A percentile compares a stretch with the other conserved stretches of the same genome.
Evolutionary conservation across 2,113 vertebrate species (phyloP).

Genomic region (Phalacrocorax brasilianus): DNA sequence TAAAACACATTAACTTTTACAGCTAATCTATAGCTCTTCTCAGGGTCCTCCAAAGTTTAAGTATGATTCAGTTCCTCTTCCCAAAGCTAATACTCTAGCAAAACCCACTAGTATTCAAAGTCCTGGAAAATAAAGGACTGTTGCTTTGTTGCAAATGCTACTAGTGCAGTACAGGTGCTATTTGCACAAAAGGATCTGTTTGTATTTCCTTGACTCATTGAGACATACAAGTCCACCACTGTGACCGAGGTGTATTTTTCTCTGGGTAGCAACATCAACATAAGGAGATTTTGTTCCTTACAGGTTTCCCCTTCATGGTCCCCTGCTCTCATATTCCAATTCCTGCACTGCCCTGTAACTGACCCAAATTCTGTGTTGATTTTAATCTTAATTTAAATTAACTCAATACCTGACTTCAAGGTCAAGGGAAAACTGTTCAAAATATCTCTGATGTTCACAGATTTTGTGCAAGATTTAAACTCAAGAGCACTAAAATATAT

Average conservation of each 20-base stretch:
- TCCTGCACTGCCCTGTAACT: not conserved
- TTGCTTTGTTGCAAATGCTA: not conserved
- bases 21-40: not conserved
- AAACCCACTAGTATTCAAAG: not conserved
- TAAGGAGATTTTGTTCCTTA: not conserved
- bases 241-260: not conserved
- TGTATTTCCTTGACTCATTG: not conserved
- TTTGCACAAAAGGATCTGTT: not conserved
- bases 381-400: conserved; percentile 3
- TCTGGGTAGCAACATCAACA: not conserved
- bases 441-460: not conserved
- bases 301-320: not conserved
- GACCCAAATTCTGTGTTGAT: not conserved
- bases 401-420: not conserved
- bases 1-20: not conserved
- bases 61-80: not conserved
- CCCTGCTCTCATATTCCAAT: not conserved
- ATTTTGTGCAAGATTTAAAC: not conserved
- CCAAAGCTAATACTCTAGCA: not conserved
- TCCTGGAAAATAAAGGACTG: not conserved
- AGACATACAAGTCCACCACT: not conserved
- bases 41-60: not conserved
- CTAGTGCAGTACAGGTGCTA: not conserved
- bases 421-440: not conserved
- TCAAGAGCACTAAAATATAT: not conserved